phyloP scores from a whole-genome alignment of 2,888 invertebrate species.

The Lithophane semibrunnea region DNA sequence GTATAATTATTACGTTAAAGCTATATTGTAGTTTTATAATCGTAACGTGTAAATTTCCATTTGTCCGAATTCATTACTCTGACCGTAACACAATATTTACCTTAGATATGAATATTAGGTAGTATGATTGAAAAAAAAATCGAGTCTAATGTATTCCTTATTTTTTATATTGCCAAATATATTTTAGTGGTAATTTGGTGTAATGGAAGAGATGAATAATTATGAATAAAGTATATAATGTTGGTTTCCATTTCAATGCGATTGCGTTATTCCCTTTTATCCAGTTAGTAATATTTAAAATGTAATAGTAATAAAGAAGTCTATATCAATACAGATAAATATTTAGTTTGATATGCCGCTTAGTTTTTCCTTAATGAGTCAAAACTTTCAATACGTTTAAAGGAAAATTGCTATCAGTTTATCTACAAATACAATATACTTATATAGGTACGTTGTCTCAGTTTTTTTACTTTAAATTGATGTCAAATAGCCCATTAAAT shows the following conservation, averaged over 20 bases:
- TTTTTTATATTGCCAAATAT: constrained; percentile 90
- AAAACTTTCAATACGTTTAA: too few species aligned
- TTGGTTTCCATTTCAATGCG: constrained; percentile 83
- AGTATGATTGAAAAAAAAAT: constrained; percentile 82
- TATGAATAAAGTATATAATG: constrained; percentile 86
- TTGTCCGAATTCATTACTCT: constrained; percentile 72
- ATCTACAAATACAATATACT: background rate
- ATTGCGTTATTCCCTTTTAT: constrained; percentile 67
- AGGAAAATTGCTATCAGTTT: background rate
- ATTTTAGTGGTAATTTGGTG: constrained; percentile 87
- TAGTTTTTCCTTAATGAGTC: background rate
- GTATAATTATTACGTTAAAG: constrained; percentile 44
- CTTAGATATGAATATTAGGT: constrained; percentile 81
- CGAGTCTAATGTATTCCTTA: constrained; percentile 88
- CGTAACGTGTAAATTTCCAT: constrained; percentile 55
- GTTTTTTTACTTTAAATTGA: too few species aligned
- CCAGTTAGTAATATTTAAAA: background rate
- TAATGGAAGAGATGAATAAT: constrained; percentile 82
- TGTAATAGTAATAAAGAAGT: too few species aligned
- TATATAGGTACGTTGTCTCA: too few species aligned
- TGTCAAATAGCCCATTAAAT: too few species aligned
- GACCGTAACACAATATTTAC: constrained; percentile 74
- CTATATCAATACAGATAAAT: too few species aligned
- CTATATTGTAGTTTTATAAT: constrained; percentile 64
- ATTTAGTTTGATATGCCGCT: background rate